Conservation (phyloP, 2,797 vertebrate genomes). For the Mormyrops boulengeri region DNA sequence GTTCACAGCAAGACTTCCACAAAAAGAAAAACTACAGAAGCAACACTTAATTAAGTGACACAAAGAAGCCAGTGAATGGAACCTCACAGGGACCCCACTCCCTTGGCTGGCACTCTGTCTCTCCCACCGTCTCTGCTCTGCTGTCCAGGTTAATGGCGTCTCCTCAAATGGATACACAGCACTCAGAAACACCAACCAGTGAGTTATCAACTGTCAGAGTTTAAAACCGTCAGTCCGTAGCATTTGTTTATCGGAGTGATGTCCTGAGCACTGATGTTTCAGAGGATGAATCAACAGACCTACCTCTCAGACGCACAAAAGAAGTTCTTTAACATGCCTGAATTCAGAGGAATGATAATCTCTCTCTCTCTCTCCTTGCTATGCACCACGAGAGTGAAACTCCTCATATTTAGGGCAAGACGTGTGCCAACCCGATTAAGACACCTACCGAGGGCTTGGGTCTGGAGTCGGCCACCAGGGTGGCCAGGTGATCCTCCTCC, state of each 20-base stretch:
- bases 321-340: not conserved
- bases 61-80: not conserved
- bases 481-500: slow-evolving; percentile 82
- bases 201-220: not conserved
- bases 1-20: not conserved
- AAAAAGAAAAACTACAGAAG: not conserved
- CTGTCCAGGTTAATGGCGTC: not conserved
- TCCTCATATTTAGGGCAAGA: not conserved
- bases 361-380: not conserved
- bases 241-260: not conserved
- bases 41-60: not conserved
- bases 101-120: not conserved
- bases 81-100: too few species aligned
- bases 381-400: not conserved
- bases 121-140: not conserved
- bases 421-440: not conserved
- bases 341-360: not conserved
- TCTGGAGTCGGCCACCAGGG: slow-evolving; percentile 83
- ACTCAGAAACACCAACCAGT: not conserved
- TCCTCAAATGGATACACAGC: not conserved
- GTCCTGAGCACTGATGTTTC: not conserved
- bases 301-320: not conserved
- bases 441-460: slow-evolving; percentile 84
- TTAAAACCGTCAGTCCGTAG: not conserved
- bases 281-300: not conserved